Evolutionary conservation across 1,140 invertebrate genomes (phyloP).

Genomic region (Nephila pilipes): DNA sequence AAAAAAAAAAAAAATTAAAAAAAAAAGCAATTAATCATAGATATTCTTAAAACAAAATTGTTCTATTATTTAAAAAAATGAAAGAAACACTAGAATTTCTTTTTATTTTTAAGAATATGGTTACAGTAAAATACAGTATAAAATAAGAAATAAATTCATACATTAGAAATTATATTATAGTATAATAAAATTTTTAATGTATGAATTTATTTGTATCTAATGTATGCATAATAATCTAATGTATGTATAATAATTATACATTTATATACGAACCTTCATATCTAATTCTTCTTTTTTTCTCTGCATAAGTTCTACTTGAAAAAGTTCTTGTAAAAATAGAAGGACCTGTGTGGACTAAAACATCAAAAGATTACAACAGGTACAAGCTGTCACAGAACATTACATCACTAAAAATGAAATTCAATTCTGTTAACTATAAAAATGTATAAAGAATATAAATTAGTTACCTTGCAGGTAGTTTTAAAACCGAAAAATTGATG

Average conservation of each 20-base stretch:
- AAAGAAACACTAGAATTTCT: too few relatives aligned
- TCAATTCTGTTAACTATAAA: not conserved
- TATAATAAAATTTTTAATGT: too few relatives aligned
- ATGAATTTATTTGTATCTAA: too few relatives aligned
- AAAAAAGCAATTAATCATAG: too few relatives aligned
- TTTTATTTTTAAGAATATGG: too few relatives aligned
- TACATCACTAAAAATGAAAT: not conserved
- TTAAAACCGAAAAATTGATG: conserved; percentile 51
- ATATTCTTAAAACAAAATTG: too few relatives aligned
- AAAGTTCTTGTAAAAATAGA: conserved; percentile 25
- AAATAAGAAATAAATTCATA: too few relatives aligned
- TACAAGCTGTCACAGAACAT: not conserved
- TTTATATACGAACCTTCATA: conserved; percentile 45
- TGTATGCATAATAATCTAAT: too few relatives aligned
- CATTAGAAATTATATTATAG: too few relatives aligned
- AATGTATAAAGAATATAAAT: not conserved
- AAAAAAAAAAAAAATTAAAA: not conserved
- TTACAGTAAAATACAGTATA: too few relatives aligned
- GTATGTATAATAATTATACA: too few relatives aligned
- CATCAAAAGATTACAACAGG: not conserved
- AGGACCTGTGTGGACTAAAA: conserved; percentile 18
- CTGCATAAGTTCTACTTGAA: conserved; percentile 9
- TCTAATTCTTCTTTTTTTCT: conserved; percentile 62
- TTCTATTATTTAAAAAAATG: too few relatives aligned
- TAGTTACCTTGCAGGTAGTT: conserved; percentile 20